Evolutionary conservation across 2,797 vertebrate species (phyloP).

Genomic region (Zalophus californianus): DNA sequence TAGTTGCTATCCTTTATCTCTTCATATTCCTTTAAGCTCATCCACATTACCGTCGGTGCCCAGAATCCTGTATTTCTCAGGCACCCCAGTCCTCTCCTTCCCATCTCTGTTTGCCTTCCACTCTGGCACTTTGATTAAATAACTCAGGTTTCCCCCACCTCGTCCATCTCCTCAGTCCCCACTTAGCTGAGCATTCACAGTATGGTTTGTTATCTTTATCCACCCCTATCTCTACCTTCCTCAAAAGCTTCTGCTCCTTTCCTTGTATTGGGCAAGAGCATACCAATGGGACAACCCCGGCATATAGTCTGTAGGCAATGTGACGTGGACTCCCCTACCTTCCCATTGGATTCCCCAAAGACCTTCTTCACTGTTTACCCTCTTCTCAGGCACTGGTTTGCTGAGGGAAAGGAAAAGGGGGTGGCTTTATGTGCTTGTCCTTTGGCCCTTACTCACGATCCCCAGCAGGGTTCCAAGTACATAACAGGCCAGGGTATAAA

Average conservation of each 20-base stretch:
- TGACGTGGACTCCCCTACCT: neutral
- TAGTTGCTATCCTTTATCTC: neutral
- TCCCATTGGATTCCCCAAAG: neutral
- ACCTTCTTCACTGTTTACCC: neutral
- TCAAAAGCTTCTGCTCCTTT: slow-evolving; percentile 7
- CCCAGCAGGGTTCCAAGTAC: neutral
- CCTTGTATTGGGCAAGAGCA: neutral
- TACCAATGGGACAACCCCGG: neutral
- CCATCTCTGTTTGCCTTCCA: neutral
- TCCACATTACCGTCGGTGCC: neutral
- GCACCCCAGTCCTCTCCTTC: neutral
- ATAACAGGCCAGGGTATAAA: neutral
- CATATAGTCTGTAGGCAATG: neutral
- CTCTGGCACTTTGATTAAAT: neutral
- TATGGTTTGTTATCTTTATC: neutral
- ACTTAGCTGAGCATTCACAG: neutral
- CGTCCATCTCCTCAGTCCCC: neutral
- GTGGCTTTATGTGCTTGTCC: neutral
- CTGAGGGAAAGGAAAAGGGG: neutral
- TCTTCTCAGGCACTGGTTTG: neutral
- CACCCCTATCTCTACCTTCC: neutral
- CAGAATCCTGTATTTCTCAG: neutral
- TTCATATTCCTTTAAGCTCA: slow-evolving; percentile 3
- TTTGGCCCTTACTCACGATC: neutral
- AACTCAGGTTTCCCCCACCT: neutral